Percentiles rank a stretch among this genome's conserved stretches.
These are phyloP conservation scores for Erebia epiphron DNA, from an alignment of 2,888 invertebrate species.

Conservation along the genomic window DNA sequence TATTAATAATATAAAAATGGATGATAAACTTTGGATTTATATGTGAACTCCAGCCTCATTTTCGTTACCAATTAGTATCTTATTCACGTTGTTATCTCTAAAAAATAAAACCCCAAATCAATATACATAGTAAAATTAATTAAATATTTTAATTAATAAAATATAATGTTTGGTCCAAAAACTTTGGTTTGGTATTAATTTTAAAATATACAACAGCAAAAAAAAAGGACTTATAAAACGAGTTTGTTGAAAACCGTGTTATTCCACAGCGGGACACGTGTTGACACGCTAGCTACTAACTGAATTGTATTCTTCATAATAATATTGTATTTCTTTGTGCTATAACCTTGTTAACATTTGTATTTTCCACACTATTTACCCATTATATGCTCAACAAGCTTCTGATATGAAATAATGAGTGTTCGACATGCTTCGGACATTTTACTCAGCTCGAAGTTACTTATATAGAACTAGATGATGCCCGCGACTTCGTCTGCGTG, in stretches of 20 bases:
- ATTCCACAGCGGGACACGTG: slow-evolving; percentile 18
- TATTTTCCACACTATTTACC: slow-evolving; percentile 60
- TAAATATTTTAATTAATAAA: too few species aligned
- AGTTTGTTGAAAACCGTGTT: slow-evolving; percentile 20
- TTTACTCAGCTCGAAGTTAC: neutral
- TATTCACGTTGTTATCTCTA: neutral
- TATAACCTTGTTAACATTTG: slow-evolving; percentile 30
- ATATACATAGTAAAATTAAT: too few species aligned
- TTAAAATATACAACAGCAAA: neutral
- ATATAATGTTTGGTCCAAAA: too few species aligned
- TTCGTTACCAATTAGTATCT: neutral
- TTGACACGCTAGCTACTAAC: neutral
- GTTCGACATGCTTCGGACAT: slow-evolving; percentile 15
- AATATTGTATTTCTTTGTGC: slow-evolving; percentile 24
- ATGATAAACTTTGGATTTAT: too few species aligned
- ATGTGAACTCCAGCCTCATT: neutral
- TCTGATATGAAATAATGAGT: slow-evolving; percentile 15
- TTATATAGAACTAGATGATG: too few species aligned
- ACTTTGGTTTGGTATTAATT: neutral
- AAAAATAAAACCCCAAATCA: neutral
- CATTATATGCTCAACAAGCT: slow-evolving; percentile 50
- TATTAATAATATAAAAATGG: too few species aligned
- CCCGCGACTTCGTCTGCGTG: too few species aligned
- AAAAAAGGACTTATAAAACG: neutral
- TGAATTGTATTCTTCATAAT: slow-evolving; percentile 17